Base-by-base conservation (phyloP, 2,113 vertebrate species). In the Onychostoma macrolepis region DNA sequence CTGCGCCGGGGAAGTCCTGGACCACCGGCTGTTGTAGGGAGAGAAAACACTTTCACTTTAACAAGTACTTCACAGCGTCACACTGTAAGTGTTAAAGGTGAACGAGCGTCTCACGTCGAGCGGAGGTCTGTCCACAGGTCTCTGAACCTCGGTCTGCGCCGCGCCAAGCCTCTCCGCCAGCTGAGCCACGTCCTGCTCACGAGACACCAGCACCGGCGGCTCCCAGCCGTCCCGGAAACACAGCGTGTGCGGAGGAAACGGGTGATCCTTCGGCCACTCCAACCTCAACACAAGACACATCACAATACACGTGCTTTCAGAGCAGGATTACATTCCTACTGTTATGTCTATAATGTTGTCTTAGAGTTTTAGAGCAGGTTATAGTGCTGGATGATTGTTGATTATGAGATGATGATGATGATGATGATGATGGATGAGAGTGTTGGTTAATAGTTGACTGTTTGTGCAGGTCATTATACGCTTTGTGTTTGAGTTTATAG, bases 241-340 rank as follows among this genome's bases (percentile, higher is more conserved):
- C 5, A 98, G 96, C 0, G 93, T 74, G 0, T 97, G 98, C 0
- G 96, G 95, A 0, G 98, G 95, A 12, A 99, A 97, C 72, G 96
- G 96, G 53, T 98, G 96, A 4, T 99, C 98, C 90, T 97, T 97
- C 0, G 97, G 97, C 98, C 98, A 99, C 88, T 99, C 98, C 74
- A 95, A 72, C 92, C 98, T 99, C 19, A 19, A 43, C 12, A 80
- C 53, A 65, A 72, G 69, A 50, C 48, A 48, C 0, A 48, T 48
- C 12, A 80, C 53, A 80, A 33, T 1, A 26, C 65, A 69, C 63
- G 17, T 3, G 15, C 65, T 33, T 26, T 26, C 72, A 45, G 1
- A 75, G 69, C 67, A 71, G 30, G 1, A 7, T 36, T 38, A 36
- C 30, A 71, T 2, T 6, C 61, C 4, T 53, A 19, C 1, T 2